A percentile compares a stretch with the other conserved stretches of the same genome.
Evolutionary conservation across 2,113 vertebrate species (phyloP).

Genomic region (Hiodon alosoides): DNA sequence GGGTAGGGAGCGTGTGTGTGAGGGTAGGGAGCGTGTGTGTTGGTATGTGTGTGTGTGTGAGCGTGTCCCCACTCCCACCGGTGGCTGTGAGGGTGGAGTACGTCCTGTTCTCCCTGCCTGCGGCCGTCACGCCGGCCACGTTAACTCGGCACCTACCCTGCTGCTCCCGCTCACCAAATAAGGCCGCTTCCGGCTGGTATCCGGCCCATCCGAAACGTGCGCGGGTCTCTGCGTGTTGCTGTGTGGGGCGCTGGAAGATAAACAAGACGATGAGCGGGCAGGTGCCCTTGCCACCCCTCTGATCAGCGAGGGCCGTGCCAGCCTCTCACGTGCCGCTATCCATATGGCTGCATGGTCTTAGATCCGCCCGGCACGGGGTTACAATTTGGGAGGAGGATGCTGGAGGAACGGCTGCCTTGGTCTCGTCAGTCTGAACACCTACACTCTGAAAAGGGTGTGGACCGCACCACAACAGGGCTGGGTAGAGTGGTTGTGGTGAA

Average conservation of each 20-base stretch:
- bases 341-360: not conserved
- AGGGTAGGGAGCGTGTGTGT: no score
- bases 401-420: not conserved
- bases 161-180: conserved; percentile 18
- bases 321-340: conserved; percentile 4
- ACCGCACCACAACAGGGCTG: not conserved
- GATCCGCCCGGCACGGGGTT: not conserved
- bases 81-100: no score
- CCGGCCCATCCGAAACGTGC: conserved; percentile 27
- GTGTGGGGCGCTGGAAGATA: conserved; percentile 41
- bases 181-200: conserved; percentile 39
- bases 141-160: not conserved
- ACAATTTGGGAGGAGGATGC: not conserved
- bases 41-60: no score
- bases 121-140: not conserved
- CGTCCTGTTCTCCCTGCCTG: not conserved
- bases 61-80: no score
- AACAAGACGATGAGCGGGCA: conserved; percentile 14
- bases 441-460: not conserved
- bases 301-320: conserved; percentile 8
- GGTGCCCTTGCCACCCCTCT: conserved; percentile 26
- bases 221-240: conserved; percentile 26
- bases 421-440: not conserved
- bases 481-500: not conserved
- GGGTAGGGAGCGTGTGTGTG: no score